Evolutionary conservation across 2,888 invertebrate species (phyloP), one percentile per base, ranked within the genome.

Genomic region (Brenthis ino): DNA sequence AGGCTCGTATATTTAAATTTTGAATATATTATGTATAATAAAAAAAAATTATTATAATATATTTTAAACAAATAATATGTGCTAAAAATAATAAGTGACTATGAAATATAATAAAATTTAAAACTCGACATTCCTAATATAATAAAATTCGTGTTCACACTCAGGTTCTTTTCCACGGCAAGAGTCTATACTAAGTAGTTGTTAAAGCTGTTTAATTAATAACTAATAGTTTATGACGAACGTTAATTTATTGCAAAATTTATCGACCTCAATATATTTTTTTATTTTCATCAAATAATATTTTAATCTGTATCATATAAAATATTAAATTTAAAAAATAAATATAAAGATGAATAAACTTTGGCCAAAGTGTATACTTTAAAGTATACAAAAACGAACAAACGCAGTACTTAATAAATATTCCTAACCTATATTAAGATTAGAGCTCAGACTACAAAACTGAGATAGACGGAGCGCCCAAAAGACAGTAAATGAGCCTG

Each of bases 31-130:
- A 8, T 43, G 37, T 43, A 43, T 43, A 43, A 43, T 43, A 11
- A 43, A 43, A 43, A 43, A 43, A 43, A 5, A 16, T 16, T 33
- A 37, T 1, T 43, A 5, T 16, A 20, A 51, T 37, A 43, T 66
- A 33, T 57, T 43, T 43, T 57, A 60, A 53, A 61, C 53, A 14
- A 58, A 57, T 57, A 68, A 70, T 58, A 70, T 57, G 77, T 77
- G 77, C 75, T 66, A 57, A 66, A 20, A 73, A 69, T 74, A 75
- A 77, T 69, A 73, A 74, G 75, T 76, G 75, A 64, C n/a, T 55
- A 66, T 68, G 73, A 57, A 71, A 72, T 68, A 71, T 56, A 43
- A 60, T 61, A 54, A 64, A 48, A 54, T 55, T 61, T 57, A 51
- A 55, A 57, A 72, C 68, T 67, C 66, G 50, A 51, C 20, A 37